These are phyloP conservation scores for Pangasius macronema DNA, from an alignment of 2,797 vertebrate genomes.

Conservation along the genomic window DNA sequence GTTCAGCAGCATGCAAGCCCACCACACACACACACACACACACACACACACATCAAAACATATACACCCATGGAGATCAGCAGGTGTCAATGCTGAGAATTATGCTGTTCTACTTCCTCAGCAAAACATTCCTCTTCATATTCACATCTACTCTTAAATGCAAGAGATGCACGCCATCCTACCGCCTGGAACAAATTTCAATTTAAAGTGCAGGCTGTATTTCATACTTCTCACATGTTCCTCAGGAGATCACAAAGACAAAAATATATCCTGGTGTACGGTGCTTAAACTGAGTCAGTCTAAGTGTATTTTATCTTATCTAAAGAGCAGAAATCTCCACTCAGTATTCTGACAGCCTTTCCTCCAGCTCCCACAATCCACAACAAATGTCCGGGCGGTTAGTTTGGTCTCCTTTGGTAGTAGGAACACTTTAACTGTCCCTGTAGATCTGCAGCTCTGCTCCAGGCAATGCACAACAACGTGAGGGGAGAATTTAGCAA, in stretches of 20 bases:
- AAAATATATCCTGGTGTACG: constrained; percentile 22
- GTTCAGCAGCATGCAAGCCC: constrained; percentile 31
- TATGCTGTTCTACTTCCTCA: constrained; percentile 27
- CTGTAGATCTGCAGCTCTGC: constrained; percentile 1
- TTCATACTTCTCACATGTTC: constrained; percentile 17
- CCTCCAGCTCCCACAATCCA: constrained; percentile 48
- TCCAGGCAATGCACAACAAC: constrained; percentile 21
- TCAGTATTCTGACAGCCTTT: constrained; percentile 47
- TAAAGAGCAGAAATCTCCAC: constrained; percentile 40
- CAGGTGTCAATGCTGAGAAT: constrained; percentile 38
- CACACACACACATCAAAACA: constrained; percentile 31
- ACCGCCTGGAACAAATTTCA: neutral
- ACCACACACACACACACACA: constrained; percentile 35
- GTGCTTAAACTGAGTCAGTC: neutral
- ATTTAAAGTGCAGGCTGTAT: constrained; percentile 13
- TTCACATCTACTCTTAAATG: constrained; percentile 38
- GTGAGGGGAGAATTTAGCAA: neutral
- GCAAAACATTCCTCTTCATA: constrained; percentile 1
- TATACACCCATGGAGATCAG: neutral
- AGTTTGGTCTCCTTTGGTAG: constrained; percentile 39
- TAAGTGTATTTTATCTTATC: constrained; percentile 47
- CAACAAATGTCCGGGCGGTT: constrained; percentile 9
- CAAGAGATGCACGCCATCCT: neutral
- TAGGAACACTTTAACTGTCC: constrained; percentile 36
- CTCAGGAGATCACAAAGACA: neutral